These are phyloP conservation scores for Anthopleura sola DNA, from an alignment of 64 coral and sea anemone genomes.

Conservation along the genomic window DNA sequence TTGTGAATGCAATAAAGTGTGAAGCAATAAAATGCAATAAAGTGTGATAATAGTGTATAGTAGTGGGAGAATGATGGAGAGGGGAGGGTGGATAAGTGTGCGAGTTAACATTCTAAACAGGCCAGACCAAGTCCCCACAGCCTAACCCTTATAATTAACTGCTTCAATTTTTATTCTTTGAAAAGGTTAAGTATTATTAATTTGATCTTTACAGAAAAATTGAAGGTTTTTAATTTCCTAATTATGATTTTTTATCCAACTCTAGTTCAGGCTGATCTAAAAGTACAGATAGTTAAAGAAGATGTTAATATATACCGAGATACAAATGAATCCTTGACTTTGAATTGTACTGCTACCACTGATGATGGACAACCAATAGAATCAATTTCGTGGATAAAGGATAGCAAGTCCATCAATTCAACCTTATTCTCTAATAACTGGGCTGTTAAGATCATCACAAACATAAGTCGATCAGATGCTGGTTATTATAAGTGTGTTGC, in stretches of 20 bases:
- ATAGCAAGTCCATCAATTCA: not conserved
- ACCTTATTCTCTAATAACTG: not conserved
- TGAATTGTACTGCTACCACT: not conserved
- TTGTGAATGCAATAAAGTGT: too few relatives aligned
- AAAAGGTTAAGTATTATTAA: too few relatives aligned
- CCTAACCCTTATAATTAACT: too few relatives aligned
- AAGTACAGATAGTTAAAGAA: not conserved
- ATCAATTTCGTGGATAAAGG: not conserved
- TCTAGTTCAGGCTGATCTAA: not conserved
- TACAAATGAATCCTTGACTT: not conserved
- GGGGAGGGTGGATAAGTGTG: too few relatives aligned
- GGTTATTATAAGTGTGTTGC: slow-evolving; percentile 21
- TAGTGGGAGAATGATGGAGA: too few relatives aligned
- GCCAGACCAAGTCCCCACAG: too few relatives aligned
- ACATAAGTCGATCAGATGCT: not conserved
- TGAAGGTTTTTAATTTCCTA: not conserved
- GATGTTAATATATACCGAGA: not conserved
- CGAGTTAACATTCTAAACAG: too few relatives aligned
- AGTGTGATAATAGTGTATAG: too few relatives aligned
- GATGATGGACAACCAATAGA: not conserved
- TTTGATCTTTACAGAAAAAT: too few relatives aligned
- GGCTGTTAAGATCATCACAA: not conserved
- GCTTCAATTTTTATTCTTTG: too few relatives aligned
- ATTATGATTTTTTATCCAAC: not conserved
- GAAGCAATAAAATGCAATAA: too few relatives aligned